These are phyloP conservation scores for Danio jaintianensis DNA, from an alignment of 2,797 vertebrate species.

Conservation along the genomic window DNA sequence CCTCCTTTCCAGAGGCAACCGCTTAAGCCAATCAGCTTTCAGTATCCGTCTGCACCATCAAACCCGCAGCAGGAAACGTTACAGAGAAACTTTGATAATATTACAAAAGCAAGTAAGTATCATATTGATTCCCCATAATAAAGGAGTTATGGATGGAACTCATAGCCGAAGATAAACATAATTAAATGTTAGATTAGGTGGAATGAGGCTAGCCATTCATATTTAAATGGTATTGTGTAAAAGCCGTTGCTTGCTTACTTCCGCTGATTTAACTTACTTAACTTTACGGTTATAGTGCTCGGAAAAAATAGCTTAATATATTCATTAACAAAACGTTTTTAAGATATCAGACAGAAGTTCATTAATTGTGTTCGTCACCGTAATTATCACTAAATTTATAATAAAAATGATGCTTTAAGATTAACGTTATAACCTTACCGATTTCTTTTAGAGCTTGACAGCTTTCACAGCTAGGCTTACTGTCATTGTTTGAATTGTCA, in stretches of 20 bases:
- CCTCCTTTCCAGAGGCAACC: background rate
- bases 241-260: background rate
- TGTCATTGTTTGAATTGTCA: background rate
- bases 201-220: background rate
- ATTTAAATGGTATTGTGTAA: background rate
- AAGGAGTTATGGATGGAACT: background rate
- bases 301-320: background rate
- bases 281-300: background rate
- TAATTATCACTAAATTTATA: too few species aligned
- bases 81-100: background rate
- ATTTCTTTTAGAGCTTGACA: background rate
- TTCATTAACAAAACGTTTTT: background rate
- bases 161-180: background rate
- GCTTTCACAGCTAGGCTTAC: background rate
- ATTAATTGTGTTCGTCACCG: too few species aligned
- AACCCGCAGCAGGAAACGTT: background rate
- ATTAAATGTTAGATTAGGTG: too few species aligned
- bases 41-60: background rate
- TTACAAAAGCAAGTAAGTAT: background rate
- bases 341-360: background rate
- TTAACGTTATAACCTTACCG: too few species aligned
- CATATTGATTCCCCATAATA: background rate
- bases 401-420: background rate
- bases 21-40: background rate
- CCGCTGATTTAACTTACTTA: background rate